A percentile compares a stretch with the other conserved stretches of the same genome.
Evolutionary conservation across 2,888 invertebrate species (phyloP).

Genomic region (Mechanitis mazaeus): DNA sequence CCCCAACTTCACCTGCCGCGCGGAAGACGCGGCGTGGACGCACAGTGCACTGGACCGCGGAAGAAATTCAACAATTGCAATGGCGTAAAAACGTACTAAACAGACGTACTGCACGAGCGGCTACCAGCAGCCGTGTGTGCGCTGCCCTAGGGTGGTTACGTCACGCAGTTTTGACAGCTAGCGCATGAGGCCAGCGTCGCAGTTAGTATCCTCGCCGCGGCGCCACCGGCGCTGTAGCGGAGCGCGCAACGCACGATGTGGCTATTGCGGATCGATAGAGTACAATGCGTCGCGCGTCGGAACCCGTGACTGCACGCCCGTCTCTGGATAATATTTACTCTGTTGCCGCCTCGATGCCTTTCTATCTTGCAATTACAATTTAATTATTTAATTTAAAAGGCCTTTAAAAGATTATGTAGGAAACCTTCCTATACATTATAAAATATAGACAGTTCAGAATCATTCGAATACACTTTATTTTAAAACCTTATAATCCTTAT

Average conservation of each 20-base stretch:
- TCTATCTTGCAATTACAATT: too few relatives aligned
- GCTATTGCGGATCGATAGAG: slow-evolving; percentile 27
- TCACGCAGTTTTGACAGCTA: slow-evolving; percentile 62
- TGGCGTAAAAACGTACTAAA: slow-evolving; percentile 38
- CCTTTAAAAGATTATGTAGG: too few relatives aligned
- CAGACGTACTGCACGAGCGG: slow-evolving; percentile 58
- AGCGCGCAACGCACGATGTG: slow-evolving; percentile 20
- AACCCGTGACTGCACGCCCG: slow-evolving; percentile 14
- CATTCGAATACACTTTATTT: too few relatives aligned
- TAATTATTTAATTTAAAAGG: too few relatives aligned
- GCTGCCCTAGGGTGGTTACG: slow-evolving; percentile 58
- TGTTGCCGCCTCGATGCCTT: slow-evolving; percentile 3
- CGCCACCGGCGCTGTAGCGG: slow-evolving; percentile 46
- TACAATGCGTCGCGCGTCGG: slow-evolving; percentile 21
- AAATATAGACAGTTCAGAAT: too few relatives aligned
- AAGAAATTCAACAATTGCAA: slow-evolving; percentile 42
- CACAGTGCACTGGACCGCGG: slow-evolving; percentile 45
- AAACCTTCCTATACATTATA: too few relatives aligned
- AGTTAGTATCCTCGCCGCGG: slow-evolving; percentile 37
- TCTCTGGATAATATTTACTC: slow-evolving; percentile 5
- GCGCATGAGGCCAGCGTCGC: slow-evolving; percentile 32
- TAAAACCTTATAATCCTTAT: too few relatives aligned
- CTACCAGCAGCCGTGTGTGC: slow-evolving; percentile 60
- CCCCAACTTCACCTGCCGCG: slow-evolving; percentile 58
- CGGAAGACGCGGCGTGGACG: slow-evolving; percentile 42